Base-by-base conservation (phyloP, 2,888 invertebrate species). In the Prenolepis imparis region DNA sequence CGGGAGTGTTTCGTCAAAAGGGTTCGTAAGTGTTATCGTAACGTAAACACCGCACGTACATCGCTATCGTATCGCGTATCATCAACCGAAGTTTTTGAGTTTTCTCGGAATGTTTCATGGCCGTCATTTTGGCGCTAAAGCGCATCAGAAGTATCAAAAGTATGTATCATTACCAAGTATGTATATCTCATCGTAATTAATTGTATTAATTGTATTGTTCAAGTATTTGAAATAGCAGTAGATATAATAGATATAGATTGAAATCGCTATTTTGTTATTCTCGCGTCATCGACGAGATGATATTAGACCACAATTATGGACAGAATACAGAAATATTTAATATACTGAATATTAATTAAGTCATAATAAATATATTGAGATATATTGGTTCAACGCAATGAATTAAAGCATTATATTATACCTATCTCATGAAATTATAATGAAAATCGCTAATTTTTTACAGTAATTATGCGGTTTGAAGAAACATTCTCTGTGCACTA, bases 401-500 rank as follows among this genome's bases (percentile, higher is more conserved):
- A 52, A 52, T n/a, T n/a, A 8, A 52, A 48, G 18, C 6, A 8
- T 52, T 8, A 52, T 52, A 52, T 52, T 52, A 6, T 8, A 52
- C 8, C 1, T 52, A 52, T 52, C 18, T 52, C 18, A 52, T 18
- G 48, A 52, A 1, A 52, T 52, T 52, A 52, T n/a, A 52, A 18
- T n/a, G 0, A 1, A 52, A 8, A n/a, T 52, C 2, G 48, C 4
- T 52, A 52, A 8, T 52, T 52, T 48, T 21, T 8, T 55, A 52
- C n/a, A 36, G 6, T 28, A 15, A 15, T 8, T 64, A 41, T 1
- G 41, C 0, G 15, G 1, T 5, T 32, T 15, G 32, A 15, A 32
- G 21, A 70, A 67, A 55, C 21, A 72, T 72, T 72, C 39, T 39
- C 36, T 3, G 3, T 57, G 6, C 24, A 21, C 55, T 72, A 72